Percentiles rank a stretch among this genome's conserved stretches.
These are phyloP conservation scores for Bombus terrestris DNA, from an alignment of 1,140 invertebrate species.

Conservation along the genomic window DNA sequence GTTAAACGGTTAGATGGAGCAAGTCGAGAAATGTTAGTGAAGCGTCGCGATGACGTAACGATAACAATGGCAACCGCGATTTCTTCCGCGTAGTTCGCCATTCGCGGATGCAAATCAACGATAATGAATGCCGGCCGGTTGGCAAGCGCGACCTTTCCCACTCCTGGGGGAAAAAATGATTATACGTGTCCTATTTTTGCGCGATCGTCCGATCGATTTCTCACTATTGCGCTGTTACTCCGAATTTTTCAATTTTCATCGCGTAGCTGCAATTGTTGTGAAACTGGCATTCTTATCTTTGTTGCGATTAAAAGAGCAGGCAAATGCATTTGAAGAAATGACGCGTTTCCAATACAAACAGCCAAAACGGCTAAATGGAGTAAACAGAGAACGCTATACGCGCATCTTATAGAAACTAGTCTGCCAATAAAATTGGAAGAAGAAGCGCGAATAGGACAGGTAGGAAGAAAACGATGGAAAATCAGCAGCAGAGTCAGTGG, in stretches of 20 bases:
- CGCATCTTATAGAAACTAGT: too few relatives aligned
- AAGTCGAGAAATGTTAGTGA: neutral
- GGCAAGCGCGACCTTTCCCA: constrained; percentile 31
- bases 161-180: constrained; percentile 13
- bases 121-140: constrained; percentile 53
- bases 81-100: constrained; percentile 29
- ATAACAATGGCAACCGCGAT: constrained; percentile 17
- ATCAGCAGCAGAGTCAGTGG: too few relatives aligned
- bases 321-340: neutral
- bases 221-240: neutral
- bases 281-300: neutral
- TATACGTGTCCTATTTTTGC: constrained; percentile 3
- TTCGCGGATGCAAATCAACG: constrained; percentile 43
- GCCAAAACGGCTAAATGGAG: too few relatives aligned
- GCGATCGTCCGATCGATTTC: neutral
- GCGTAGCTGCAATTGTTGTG: neutral
- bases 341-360: too few relatives aligned
- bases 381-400: too few relatives aligned
- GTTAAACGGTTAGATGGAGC: neutral
- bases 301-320: neutral
- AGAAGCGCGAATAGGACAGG: too few relatives aligned
- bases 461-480: too few relatives aligned
- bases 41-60: neutral
- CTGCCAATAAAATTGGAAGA: too few relatives aligned
- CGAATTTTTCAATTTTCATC: neutral